Evolutionary conservation across 2,888 invertebrate species (phyloP).

Genomic region (Chloroclystis v-ata): DNA sequence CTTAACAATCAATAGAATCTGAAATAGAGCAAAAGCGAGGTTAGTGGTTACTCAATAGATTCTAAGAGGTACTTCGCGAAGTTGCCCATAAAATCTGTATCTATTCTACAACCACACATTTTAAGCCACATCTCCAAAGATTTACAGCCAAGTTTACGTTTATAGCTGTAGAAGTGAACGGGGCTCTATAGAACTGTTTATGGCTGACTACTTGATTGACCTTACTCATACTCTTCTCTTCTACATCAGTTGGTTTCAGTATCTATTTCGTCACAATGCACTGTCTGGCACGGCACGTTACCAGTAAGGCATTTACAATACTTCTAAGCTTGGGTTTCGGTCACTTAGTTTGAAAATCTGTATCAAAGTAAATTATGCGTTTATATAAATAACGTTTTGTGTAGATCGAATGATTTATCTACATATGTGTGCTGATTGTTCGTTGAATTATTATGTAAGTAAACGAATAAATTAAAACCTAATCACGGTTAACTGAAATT

Average conservation of each 20-base stretch:
- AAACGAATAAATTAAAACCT: too few species aligned
- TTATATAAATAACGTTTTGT: not conserved
- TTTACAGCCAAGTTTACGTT: not conserved
- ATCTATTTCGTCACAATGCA: conserved; percentile 15
- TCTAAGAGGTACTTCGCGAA: too few species aligned
- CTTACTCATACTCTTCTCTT: conserved; percentile 3
- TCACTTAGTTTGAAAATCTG: conserved; percentile 1
- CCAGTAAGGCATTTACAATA: conserved; percentile 17
- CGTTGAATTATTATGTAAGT: too few species aligned
- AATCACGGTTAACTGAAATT: too few species aligned
- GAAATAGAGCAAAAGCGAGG: too few species aligned
- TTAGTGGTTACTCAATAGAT: too few species aligned
- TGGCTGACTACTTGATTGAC: not conserved
- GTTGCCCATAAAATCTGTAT: not conserved
- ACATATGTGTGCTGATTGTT: too few species aligned
- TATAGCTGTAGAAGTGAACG: conserved; percentile 6
- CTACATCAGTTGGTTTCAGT: conserved; percentile 17
- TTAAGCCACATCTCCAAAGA: too few species aligned
- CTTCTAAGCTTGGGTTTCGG: conserved; percentile 4
- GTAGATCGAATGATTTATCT: not conserved
- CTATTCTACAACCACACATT: not conserved
- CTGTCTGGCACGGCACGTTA: conserved; percentile 18
- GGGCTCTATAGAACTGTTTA: conserved; percentile 6
- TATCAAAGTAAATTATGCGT: not conserved
- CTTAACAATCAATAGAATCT: too few species aligned